These are phyloP conservation scores for Caenorhabditis sp. DNA, from an alignment of 2,888 invertebrate genomes.

Conservation along the genomic window DNA sequence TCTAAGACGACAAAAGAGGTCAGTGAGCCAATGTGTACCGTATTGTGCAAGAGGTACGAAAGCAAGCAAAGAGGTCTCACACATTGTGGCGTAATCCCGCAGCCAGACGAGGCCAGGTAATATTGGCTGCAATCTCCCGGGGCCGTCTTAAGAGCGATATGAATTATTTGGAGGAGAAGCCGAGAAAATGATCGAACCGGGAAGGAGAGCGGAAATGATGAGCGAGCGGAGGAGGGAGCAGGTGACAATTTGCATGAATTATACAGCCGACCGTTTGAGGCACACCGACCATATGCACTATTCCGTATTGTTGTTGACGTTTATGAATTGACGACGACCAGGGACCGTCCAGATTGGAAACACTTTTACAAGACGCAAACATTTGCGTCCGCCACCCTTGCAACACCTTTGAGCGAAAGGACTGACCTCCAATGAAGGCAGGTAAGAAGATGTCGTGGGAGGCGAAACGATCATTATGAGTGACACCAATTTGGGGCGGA, in stretches of 20 bases:
- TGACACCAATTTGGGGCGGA: constrained; percentile 54
- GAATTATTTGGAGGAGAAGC: constrained; percentile 26
- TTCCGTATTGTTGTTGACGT: constrained; percentile 38
- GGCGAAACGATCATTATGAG: constrained; percentile 56
- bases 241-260: constrained; percentile 57
- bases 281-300: constrained; percentile 43
- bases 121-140: constrained; percentile 32
- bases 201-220: constrained; percentile 41
- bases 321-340: constrained; percentile 32
- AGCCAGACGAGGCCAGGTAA: constrained; percentile 2
- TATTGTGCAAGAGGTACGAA: constrained; percentile 42
- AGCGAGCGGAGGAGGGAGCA: constrained; percentile 25
- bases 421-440: constrained; percentile 38
- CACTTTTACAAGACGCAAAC: constrained; percentile 34
- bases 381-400: not conserved
- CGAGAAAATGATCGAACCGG: constrained; percentile 6
- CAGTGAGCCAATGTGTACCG: constrained; percentile 33
- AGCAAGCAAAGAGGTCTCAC: constrained; percentile 7
- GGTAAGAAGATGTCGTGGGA: constrained; percentile 23
- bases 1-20: not conserved
- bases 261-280: constrained; percentile 49
- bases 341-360: constrained; percentile 20
- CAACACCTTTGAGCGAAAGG: not conserved
- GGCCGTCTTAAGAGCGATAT: constrained; percentile 20
- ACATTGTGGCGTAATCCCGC: constrained; percentile 24